phyloP scores from a whole-genome alignment of 2,797 vertebrate species.

The Eleutherodactylus coqui region DNA sequence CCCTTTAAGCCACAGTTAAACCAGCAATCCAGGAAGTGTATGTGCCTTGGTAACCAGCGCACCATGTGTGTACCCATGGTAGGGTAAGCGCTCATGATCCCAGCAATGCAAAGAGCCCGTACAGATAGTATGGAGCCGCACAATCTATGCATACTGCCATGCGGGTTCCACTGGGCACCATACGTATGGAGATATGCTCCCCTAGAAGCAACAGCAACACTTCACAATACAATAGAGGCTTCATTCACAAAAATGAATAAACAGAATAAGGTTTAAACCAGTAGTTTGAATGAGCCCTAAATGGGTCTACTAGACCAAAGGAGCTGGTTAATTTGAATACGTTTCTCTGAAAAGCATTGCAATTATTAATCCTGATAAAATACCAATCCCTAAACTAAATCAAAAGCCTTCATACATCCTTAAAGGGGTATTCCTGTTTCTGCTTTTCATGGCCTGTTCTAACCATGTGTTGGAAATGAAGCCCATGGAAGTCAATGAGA shows the following conservation, averaged over 20 bases:
- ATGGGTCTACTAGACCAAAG: neutral
- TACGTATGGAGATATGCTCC: neutral
- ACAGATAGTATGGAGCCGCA: neutral
- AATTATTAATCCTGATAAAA: neutral
- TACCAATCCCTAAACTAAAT: neutral
- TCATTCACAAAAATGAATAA: neutral
- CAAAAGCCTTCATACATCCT: neutral
- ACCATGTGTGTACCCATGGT: neutral
- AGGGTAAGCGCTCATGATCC: neutral
- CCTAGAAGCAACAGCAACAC: neutral
- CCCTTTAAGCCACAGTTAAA: neutral
- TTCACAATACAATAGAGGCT: neutral
- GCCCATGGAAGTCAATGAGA: no score
- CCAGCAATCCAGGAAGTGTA: neutral
- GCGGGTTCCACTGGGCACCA: neutral
- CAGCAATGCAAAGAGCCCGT: neutral
- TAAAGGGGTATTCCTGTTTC: no score
- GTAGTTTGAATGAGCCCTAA: neutral
- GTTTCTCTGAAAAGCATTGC: neutral
- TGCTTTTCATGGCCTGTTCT: no score
- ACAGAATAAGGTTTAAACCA: neutral
- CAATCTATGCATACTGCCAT: no score
- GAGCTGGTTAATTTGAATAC: neutral
- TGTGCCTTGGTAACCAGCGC: neutral
- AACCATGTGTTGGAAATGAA: no score